Evolutionary conservation across 1,140 invertebrate genomes (phyloP).

Genomic region (Saxidomus purpurata): DNA sequence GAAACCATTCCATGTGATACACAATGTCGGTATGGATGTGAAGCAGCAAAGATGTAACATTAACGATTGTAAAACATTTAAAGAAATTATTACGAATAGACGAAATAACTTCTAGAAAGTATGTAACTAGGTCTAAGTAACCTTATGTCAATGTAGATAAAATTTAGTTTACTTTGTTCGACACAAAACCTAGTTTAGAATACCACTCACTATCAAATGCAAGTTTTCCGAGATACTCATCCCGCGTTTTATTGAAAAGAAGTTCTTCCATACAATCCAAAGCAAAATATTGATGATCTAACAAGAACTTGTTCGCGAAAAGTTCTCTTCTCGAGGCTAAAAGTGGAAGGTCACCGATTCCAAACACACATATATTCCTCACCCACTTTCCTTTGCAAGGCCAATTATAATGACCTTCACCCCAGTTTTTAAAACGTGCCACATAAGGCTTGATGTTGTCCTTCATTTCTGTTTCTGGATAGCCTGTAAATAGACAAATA

Average conservation of each 20-base stretch:
- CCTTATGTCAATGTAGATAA: no score
- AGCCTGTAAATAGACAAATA: background rate
- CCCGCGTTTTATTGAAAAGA: background rate
- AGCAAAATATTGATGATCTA: background rate
- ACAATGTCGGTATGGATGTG: no score
- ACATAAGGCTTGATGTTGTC: constrained; percentile 2
- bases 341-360: constrained; percentile 51
- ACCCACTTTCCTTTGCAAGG: constrained; percentile 68
- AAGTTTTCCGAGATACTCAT: background rate
- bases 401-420: constrained; percentile 2
- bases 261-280: constrained; percentile 30
- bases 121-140: no score
- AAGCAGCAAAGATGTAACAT: no score
- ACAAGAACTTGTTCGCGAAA: constrained; percentile 40
- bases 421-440: constrained; percentile 67
- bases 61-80: no score
- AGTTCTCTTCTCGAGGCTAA: background rate
- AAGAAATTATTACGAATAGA: no score
- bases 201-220: background rate
- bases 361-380: constrained; percentile 79
- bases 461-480: background rate
- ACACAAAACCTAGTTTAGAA: background rate
- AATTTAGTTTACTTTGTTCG: background rate
- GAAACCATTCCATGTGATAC: no score
- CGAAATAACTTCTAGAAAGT: no score